Conservation (phyloP, 2,888 invertebrate species). For the Idaea straminata region DNA sequence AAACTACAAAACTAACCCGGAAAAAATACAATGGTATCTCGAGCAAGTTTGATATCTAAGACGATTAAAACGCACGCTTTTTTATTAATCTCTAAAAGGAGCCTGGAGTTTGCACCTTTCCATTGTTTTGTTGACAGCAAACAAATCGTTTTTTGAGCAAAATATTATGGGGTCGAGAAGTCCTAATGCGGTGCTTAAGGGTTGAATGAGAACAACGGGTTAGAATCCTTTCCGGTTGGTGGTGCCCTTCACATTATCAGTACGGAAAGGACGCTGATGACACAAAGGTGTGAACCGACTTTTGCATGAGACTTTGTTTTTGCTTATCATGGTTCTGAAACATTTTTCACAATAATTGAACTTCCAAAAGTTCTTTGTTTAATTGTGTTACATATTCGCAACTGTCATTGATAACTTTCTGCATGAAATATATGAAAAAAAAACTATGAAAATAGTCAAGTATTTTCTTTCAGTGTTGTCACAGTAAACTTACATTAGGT, state of each 20-base stretch:
- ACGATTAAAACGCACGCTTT: conserved; percentile 68
- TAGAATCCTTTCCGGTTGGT: conserved; percentile 67
- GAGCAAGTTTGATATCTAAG: conserved; percentile 66
- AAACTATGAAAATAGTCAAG: too few relatives aligned
- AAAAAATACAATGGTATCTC: conserved; percentile 65
- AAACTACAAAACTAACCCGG: conserved; percentile 46
- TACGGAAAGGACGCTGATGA: conserved; percentile 55
- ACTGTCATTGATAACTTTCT: too few relatives aligned
- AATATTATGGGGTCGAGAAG: conserved; percentile 61
- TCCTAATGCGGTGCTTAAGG: conserved; percentile 68
- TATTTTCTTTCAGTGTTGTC: too few relatives aligned
- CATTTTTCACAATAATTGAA: neutral
- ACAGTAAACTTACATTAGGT: too few relatives aligned
- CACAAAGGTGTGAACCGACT: conserved; percentile 50
- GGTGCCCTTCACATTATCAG: conserved; percentile 62
- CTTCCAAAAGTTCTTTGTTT: neutral
- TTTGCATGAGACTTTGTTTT: conserved; percentile 27
- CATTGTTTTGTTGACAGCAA: conserved; percentile 76
- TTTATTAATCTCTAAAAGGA: conserved; percentile 57
- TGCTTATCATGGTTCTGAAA: conserved; percentile 8
- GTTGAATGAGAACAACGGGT: conserved; percentile 73
- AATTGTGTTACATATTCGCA: neutral
- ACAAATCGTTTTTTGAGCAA: conserved; percentile 76
- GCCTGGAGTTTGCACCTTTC: conserved; percentile 65
- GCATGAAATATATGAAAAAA: too few relatives aligned